Evolutionary conservation across 2,888 invertebrate species (phyloP).

Genomic region (Cheilosia soror): DNA sequence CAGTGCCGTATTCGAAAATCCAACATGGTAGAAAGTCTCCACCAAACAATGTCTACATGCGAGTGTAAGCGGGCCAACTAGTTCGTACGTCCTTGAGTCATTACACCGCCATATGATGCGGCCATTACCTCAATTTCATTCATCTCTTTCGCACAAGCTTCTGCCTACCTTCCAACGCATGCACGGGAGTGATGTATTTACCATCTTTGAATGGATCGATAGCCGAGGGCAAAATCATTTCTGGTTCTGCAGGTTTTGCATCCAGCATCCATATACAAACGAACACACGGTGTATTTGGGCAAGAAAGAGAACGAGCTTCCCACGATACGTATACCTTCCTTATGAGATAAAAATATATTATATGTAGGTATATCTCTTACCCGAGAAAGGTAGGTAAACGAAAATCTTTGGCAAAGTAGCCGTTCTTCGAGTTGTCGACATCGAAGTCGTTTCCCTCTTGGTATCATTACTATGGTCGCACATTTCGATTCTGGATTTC

Average conservation of each 20-base stretch:
- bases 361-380: conserved; percentile 30
- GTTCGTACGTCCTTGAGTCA: conserved; percentile 62
- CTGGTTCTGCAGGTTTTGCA: conserved; percentile 69
- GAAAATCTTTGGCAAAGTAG: conserved; percentile 42
- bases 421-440: conserved; percentile 33
- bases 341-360: conserved; percentile 2
- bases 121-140: conserved; percentile 67
- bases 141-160: conserved; percentile 67
- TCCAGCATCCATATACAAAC: conserved; percentile 16
- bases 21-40: conserved; percentile 72
- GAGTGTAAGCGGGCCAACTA: conserved; percentile 55
- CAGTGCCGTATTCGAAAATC: conserved; percentile 29
- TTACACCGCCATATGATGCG: conserved; percentile 59
- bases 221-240: conserved; percentile 29
- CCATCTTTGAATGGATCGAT: conserved; percentile 59
- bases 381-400: conserved; percentile 3
- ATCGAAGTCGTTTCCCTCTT: conserved; percentile 15
- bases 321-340: conserved; percentile 4
- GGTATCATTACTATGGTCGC: conserved; percentile 39
- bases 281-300: conserved; percentile 8
- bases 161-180: conserved; percentile 29
- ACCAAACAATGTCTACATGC: conserved; percentile 15
- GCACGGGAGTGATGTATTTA: conserved; percentile 46
- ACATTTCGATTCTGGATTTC: conserved; percentile 43
- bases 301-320: conserved; percentile 58